Base-by-base conservation (phyloP, 64 coral and sea anemone species). In the Hydrozoanthus tunicans region DNA sequence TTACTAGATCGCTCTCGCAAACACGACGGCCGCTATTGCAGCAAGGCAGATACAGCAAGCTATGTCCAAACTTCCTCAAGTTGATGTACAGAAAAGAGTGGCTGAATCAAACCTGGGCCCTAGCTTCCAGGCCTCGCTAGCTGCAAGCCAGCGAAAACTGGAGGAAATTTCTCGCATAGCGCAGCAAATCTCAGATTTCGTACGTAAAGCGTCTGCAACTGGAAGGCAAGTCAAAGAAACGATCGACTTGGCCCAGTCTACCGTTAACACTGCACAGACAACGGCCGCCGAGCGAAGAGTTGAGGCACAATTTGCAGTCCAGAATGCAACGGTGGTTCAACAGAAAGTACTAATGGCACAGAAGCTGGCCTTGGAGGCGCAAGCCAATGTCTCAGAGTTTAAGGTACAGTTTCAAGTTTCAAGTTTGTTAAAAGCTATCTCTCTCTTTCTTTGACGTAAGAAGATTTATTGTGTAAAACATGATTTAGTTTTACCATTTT, bases 1-100 rank as follows among this genome's bases (percentile, higher is more conserved):
- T 56, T 79, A 51, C 53, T 90, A 99, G 97, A 96, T 99, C 86
- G 68, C 91, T 60, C 90, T 85, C 3, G 89, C 92, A n/a, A 99
- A 99, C 58, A 24, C 92, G 4, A 99, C 94, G 11, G 97, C 94
- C 75, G 77, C 90, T 9, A 81, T 64, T 73, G 94, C 92, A 73
- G 97, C 90, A 5, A 56, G 26, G 15, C 81, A 90, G 25, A 95
- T 99, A 56, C 53, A 73, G 5, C 70, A 81, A 5, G 83, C 97
- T 4, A 77, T 99, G 73, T 61, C 53, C 78, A 78, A 27, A 86
- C 90, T 99, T 4, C 6, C 10, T 1, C 5, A 51, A 71, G 83
- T 99, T 54, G 64, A 89, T 56, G 6, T 5, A 12, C 69, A 67
- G 62, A 90, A 79, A 77, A 13, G 51, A 51, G 77, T 82, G 55